Base-by-base conservation (phyloP, 1,140 invertebrate species). In the Ostrea edulis region DNA sequence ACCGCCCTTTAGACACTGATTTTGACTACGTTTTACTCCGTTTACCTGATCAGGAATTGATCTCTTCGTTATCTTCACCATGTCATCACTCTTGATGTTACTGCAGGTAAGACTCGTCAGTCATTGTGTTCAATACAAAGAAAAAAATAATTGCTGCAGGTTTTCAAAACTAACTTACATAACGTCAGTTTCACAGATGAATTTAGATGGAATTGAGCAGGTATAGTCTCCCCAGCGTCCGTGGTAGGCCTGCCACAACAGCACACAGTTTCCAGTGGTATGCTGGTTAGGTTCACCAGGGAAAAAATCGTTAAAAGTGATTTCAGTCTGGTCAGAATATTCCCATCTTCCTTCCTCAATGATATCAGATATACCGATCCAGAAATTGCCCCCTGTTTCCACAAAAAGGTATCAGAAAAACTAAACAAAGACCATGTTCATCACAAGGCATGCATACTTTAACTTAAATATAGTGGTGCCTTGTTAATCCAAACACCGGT, bases 311-410 rank as follows among this genome's bases (percentile, higher is more conserved):
- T 62, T n/a, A 17, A 62, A 0, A 2, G 14, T 62, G 0, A 62
- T 20, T 14, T 2, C 55, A 20, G 14, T 62, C 17, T 62, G 55
- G n/a, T 17, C 17, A 62, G 55, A 62, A 62, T 62, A 62, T 62
- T 62, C 55, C 55, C 55, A 62, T 62, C 22, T n/a, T 20, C 55
- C 58, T 85, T 52, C 9, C 51, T 51, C 35, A 17, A 84, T 85
- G 29, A 85, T 85, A 44, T 85, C 55, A 11, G 84, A 58, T 35
- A 85, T 62, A 7, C 84, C 84, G n/a, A 85, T 85, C 55, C 84
- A 85, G 29, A 85, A 62, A 35, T 65, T 58, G 2, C 55, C 55
- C 7, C n/a, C 51, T 85, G n/a, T 84, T 53, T 51, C 53, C 82
- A 14, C 9, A 2, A 29, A 1, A 52, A n/a, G 22, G 52, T 44